Percentiles rank a stretch among this genome's conserved stretches.
Evolutionary conservation across 2,113 vertebrate genomes (phyloP).

Genomic region (Hippopotamus amphibius): DNA sequence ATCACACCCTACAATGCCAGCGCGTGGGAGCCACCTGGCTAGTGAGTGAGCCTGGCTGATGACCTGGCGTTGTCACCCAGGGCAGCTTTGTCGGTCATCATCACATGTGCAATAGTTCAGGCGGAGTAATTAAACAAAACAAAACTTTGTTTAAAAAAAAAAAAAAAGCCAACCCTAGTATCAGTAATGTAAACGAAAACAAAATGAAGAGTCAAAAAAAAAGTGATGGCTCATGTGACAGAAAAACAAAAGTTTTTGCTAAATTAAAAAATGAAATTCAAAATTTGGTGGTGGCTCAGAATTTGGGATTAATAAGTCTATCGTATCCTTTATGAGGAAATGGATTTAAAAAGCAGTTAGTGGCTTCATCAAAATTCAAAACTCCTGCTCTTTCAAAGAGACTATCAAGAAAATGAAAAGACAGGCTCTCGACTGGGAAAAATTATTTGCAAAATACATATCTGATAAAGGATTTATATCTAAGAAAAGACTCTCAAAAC

Average conservation of each 20-base stretch:
- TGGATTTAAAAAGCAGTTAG: background rate
- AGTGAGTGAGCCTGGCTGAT: background rate
- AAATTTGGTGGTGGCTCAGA: background rate
- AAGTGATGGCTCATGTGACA: background rate
- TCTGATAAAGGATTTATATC: background rate
- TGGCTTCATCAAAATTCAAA: slow-evolving; percentile 16
- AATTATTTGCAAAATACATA: background rate
- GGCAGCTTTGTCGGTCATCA: background rate
- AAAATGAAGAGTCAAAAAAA: slow-evolving; percentile 7
- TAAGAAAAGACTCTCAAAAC: background rate
- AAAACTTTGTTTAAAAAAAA: slow-evolving; percentile 16
- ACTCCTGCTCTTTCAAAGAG: slow-evolving; percentile 25
- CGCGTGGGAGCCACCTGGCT: background rate
- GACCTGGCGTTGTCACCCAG: background rate
- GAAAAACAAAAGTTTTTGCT: background rate
- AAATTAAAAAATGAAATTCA: slow-evolving; percentile 36
- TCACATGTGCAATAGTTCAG: background rate
- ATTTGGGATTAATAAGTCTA: slow-evolving; percentile 13
- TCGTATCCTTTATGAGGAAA: background rate
- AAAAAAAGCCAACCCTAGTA: background rate
- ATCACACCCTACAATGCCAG: background rate
- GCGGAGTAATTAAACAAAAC: background rate
- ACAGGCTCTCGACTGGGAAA: background rate
- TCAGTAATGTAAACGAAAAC: background rate
- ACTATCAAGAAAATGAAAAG: slow-evolving; percentile 33